phyloP scores from a whole-genome alignment of 2,888 invertebrate genomes.

The Thymelicus acteon region DNA sequence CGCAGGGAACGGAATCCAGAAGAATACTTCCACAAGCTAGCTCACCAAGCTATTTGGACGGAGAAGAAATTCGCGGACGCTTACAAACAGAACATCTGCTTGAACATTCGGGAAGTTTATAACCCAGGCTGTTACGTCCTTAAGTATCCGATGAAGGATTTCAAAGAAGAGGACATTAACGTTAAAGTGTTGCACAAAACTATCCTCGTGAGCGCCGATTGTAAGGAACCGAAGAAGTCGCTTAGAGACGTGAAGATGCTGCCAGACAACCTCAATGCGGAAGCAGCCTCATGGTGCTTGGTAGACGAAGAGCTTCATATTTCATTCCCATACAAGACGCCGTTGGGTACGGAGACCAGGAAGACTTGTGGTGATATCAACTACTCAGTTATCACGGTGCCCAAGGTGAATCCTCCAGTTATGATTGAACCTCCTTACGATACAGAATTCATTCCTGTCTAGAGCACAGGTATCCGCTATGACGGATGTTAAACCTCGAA shows the following conservation, averaged over 20 bases:
- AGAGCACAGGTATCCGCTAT: too few species aligned
- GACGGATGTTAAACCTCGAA: too few species aligned
- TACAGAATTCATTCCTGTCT: too few species aligned
- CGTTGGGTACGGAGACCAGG: conserved; percentile 10
- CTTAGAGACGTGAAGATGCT: conserved; percentile 23
- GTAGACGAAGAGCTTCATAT: conserved; percentile 1
- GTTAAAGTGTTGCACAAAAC: conserved; percentile 22
- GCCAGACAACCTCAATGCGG: conserved; percentile 15
- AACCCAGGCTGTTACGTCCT: conserved; percentile 5
- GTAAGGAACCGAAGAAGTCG: conserved; percentile 15
- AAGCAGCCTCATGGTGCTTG: conserved; percentile 11
- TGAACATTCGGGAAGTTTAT: conserved; percentile 18
- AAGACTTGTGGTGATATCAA: conserved; percentile 22
- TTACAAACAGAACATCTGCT: conserved; percentile 10
- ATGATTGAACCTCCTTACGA: too few species aligned
- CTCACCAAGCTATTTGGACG: conserved; percentile 19
- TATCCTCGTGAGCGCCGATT: conserved; percentile 6
- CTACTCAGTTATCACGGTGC: conserved; percentile 12
- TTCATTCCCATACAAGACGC: conserved; percentile 17
- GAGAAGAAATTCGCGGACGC: conserved; percentile 18
- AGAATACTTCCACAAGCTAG: conserved; percentile 20
- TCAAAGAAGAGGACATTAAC: conserved; percentile 10
- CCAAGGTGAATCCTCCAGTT: neutral
- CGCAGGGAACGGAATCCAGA: conserved; percentile 2
- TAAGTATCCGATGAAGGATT: conserved; percentile 12